Evolutionary conservation across 2,888 invertebrate species (phyloP).

Genomic region (Trilocha varians): DNA sequence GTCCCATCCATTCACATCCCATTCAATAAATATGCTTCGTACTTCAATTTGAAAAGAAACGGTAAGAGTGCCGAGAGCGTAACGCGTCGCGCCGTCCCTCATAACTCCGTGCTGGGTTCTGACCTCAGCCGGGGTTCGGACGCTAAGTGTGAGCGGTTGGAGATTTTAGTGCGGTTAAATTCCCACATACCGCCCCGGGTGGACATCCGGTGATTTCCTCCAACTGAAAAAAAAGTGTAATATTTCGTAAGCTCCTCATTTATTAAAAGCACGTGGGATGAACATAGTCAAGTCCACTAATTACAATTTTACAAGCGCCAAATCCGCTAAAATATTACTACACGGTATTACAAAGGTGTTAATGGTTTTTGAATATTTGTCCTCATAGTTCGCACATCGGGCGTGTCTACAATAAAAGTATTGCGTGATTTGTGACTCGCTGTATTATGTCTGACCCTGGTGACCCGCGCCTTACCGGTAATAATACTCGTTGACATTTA

Average conservation of each 20-base stretch:
- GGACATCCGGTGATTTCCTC: too few relatives aligned
- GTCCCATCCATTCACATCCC: too few relatives aligned
- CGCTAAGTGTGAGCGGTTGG: too few relatives aligned
- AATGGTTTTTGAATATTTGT: constrained; percentile 4
- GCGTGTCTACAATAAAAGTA: constrained; percentile 10
- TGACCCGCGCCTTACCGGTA: constrained; percentile 40
- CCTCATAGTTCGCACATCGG: background rate
- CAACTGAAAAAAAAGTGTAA: too few relatives aligned
- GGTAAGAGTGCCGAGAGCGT: too few relatives aligned
- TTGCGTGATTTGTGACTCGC: constrained; percentile 16
- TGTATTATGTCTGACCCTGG: constrained; percentile 30
- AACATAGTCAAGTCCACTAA: background rate
- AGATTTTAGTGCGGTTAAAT: too few relatives aligned
- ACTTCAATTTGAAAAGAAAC: too few relatives aligned
- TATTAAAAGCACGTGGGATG: background rate
- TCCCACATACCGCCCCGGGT: too few relatives aligned
- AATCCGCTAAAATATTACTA: background rate
- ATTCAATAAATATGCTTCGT: too few relatives aligned
- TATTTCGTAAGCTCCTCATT: background rate
- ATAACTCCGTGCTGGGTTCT: too few relatives aligned
- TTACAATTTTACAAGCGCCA: background rate
- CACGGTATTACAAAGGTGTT: constrained; percentile 4
- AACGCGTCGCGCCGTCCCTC: too few relatives aligned
- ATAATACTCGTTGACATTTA: constrained; percentile 67
- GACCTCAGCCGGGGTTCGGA: too few relatives aligned